phyloP scores from a whole-genome alignment of 2,888 invertebrate genomes.

The Lamproptera curius region DNA sequence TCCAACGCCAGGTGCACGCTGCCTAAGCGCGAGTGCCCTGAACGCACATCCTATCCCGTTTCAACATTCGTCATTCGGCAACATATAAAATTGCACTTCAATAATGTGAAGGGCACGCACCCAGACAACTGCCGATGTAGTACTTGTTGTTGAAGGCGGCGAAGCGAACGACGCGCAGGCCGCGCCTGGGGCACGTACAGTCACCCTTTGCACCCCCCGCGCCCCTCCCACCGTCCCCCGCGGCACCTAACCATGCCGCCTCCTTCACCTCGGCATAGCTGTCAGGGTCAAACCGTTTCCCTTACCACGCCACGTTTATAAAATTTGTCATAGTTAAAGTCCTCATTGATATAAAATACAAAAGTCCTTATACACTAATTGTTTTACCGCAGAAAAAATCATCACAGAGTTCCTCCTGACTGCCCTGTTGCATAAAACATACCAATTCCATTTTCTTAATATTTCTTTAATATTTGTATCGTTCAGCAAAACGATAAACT shows the following conservation, averaged over 20 bases:
- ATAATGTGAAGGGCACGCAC: conserved; percentile 62
- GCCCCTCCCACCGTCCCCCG: conserved; percentile 78
- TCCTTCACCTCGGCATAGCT: conserved; percentile 85
- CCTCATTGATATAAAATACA: no score
- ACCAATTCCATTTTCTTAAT: no score
- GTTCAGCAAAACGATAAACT: no score
- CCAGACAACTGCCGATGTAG: conserved; percentile 86
- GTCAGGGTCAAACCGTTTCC: conserved; percentile 33
- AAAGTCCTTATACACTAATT: no score
- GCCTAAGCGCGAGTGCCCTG: conserved; percentile 86
- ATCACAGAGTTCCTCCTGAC: no score
- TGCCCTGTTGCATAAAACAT: no score
- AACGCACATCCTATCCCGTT: neutral
- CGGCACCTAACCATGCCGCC: conserved; percentile 78
- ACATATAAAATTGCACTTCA: no score
- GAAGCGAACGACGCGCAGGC: conserved; percentile 46
- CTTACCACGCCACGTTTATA: no score
- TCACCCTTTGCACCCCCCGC: conserved; percentile 51
- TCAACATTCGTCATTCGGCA: no score
- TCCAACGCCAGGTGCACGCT: conserved; percentile 89
- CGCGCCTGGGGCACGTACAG: conserved; percentile 54
- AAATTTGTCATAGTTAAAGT: no score
- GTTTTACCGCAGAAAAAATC: no score
- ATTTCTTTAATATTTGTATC: no score
- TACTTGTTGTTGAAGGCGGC: conserved; percentile 73